These are phyloP conservation scores for Chaetodon trifascialis DNA, from an alignment of 2,113 vertebrate species.

Conservation along the genomic window DNA sequence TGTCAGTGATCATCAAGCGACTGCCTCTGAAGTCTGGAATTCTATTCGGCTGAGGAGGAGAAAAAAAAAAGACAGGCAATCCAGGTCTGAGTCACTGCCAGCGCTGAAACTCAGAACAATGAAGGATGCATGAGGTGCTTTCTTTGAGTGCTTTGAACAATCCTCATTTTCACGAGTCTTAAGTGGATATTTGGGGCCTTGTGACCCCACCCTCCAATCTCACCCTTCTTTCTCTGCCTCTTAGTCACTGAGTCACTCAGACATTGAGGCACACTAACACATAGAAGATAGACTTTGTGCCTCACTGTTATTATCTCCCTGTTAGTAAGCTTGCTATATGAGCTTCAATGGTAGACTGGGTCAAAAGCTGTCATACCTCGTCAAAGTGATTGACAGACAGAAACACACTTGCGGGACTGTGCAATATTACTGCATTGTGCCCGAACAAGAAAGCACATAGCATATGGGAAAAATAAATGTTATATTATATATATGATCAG, in stretches of 20 bases:
- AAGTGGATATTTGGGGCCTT: constrained; percentile 60
- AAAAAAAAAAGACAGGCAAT: constrained; percentile 27
- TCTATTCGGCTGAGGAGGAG: constrained; percentile 21
- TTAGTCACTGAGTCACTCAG: not conserved
- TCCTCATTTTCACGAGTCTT: constrained; percentile 66
- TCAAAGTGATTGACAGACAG: constrained; percentile 38
- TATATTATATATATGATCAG: not conserved
- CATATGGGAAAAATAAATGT: not conserved
- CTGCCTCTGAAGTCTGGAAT: constrained; percentile 58
- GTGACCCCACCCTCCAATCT: constrained; percentile 43
- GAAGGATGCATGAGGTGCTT: constrained; percentile 12
- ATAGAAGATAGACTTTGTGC: constrained; percentile 38
- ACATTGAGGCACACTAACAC: not conserved
- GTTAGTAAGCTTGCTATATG: constrained; percentile 37
- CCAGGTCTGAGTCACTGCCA: constrained; percentile 36
- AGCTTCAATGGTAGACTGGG: constrained; percentile 22
- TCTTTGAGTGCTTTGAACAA: constrained; percentile 58
- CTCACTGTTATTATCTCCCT: constrained; percentile 46
- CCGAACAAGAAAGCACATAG: not conserved
- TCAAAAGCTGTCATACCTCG: constrained; percentile 47
- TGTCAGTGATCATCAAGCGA: constrained; percentile 70
- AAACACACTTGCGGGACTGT: not conserved
- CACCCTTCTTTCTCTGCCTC: constrained; percentile 29
- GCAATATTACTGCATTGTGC: not conserved
- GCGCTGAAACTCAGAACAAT: constrained; percentile 21